Evolutionary conservation across 2,113 vertebrate genomes (phyloP).

Genomic region (Hassar affinis): DNA sequence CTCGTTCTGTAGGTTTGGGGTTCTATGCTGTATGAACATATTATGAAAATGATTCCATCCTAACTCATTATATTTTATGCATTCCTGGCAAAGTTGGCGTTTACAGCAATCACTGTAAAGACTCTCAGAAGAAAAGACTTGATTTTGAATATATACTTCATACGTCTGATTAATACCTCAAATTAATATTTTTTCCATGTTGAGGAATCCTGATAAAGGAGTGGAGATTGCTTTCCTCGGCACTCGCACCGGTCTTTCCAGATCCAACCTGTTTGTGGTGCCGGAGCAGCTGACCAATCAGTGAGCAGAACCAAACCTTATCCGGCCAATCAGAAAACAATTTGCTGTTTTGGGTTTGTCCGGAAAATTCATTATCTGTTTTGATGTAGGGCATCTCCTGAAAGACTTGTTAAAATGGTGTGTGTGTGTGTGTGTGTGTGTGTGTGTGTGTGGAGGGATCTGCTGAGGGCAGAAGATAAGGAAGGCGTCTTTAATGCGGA

Average conservation of each 20-base stretch:
- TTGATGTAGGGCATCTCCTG: background rate
- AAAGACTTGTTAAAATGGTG: background rate
- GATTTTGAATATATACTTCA: background rate
- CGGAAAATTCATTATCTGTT: background rate
- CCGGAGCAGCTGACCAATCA: slow-evolving; percentile 90
- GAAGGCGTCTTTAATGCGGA: slow-evolving; percentile 97
- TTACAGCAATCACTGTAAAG: background rate
- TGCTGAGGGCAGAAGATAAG: slow-evolving; percentile 91
- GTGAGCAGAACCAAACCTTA: slow-evolving; percentile 73
- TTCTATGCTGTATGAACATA: background rate
- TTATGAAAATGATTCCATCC: background rate
- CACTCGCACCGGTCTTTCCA: slow-evolving; percentile 89
- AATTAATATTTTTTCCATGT: slow-evolving; percentile 13
- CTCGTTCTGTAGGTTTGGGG: no score
- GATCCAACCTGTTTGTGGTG: slow-evolving; percentile 91
- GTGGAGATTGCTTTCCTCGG: slow-evolving; percentile 97
- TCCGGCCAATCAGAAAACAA: background rate
- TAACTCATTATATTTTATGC: background rate
- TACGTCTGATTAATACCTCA: background rate
- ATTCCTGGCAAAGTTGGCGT: background rate
- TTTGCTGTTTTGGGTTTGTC: background rate
- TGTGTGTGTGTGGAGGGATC: slow-evolving; percentile 82
- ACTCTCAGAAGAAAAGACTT: background rate
- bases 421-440: slow-evolving; percentile 7
- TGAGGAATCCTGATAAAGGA: slow-evolving; percentile 97